Evolutionary conservation across 1,140 invertebrate genomes (phyloP).

Genomic region (Drosophila gunungcola): DNA sequence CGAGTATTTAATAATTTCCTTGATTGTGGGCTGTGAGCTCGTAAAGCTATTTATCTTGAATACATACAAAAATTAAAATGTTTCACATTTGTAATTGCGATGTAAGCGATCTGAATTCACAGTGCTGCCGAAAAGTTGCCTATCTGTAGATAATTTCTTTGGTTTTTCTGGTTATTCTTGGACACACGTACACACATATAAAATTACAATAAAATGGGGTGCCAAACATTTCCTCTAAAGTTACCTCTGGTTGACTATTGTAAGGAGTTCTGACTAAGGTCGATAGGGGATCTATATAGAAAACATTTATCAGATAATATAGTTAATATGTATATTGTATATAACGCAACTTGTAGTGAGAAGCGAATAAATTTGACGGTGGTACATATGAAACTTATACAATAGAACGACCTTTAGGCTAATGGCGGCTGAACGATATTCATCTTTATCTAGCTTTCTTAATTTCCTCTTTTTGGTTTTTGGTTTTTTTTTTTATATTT

Average conservation of each 20-base stretch:
- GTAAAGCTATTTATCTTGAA: constrained; percentile 48
- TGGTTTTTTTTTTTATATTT: constrained; percentile 11
- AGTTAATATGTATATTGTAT: constrained; percentile 46
- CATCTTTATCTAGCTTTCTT: constrained; percentile 12
- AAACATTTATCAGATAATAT: constrained; percentile 61
- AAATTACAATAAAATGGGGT: constrained; percentile 66
- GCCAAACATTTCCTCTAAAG: constrained; percentile 38
- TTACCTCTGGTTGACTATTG: constrained; percentile 37
- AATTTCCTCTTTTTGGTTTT: constrained; percentile 1
- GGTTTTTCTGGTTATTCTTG: constrained; percentile 7
- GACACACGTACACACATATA: constrained; percentile 55
- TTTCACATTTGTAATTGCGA: constrained; percentile 50
- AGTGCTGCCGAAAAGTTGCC: constrained; percentile 34
- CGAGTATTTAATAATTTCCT: constrained; percentile 4
- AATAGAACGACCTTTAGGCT: constrained; percentile 67
- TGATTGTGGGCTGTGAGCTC: constrained; percentile 50
- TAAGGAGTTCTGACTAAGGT: constrained; percentile 47
- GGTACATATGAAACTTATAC: constrained; percentile 79
- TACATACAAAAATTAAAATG: constrained; percentile 66
- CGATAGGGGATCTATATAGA: constrained; percentile 58
- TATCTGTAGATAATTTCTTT: constrained; percentile 18
- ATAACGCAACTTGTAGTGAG: constrained; percentile 75
- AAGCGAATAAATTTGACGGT: constrained; percentile 82
- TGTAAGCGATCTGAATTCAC: constrained; percentile 42
- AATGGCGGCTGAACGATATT: constrained; percentile 35